Evolutionary conservation across 2,888 invertebrate species (phyloP).

Genomic region (Tridacna gigas): DNA sequence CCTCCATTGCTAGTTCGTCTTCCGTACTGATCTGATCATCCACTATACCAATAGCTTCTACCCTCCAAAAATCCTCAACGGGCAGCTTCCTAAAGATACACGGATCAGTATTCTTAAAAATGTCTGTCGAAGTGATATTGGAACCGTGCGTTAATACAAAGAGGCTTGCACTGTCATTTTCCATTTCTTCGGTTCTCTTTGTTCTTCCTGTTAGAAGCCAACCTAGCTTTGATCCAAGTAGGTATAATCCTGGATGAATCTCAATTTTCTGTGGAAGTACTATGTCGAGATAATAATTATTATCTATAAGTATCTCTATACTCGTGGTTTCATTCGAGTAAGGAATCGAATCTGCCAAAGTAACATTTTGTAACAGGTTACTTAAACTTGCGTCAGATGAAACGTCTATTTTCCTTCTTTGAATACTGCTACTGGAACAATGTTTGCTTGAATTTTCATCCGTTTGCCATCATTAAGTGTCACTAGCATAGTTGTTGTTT

Average conservation of each 20-base stretch:
- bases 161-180: conserved; percentile 17
- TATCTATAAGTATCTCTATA: conserved; percentile 32
- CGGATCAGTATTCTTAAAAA: neutral
- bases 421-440: conserved; percentile 26
- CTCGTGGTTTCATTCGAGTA: conserved; percentile 4
- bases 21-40: conserved; percentile 30
- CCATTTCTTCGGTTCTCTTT: neutral
- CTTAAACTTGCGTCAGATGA: neutral
- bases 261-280: conserved; percentile 24
- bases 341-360: conserved; percentile 29
- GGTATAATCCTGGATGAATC: conserved; percentile 11
- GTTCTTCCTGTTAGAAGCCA: conserved; percentile 36
- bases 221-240: too few relatives aligned
- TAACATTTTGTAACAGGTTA: conserved; percentile 16
- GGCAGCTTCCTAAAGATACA: neutral
- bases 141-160: conserved; percentile 15
- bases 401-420: conserved; percentile 26
- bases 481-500: conserved; percentile 17
- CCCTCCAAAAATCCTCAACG: conserved; percentile 27
- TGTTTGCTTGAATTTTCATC: conserved; percentile 28
- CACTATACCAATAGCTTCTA: conserved; percentile 30
- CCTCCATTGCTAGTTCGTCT: conserved; percentile 25
- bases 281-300: conserved; percentile 43
- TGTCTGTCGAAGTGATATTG: neutral
- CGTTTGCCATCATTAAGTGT: conserved; percentile 20